Evolutionary conservation across 2,797 vertebrate genomes (phyloP).

Genomic region (Artibeus jamaicensis): DNA sequence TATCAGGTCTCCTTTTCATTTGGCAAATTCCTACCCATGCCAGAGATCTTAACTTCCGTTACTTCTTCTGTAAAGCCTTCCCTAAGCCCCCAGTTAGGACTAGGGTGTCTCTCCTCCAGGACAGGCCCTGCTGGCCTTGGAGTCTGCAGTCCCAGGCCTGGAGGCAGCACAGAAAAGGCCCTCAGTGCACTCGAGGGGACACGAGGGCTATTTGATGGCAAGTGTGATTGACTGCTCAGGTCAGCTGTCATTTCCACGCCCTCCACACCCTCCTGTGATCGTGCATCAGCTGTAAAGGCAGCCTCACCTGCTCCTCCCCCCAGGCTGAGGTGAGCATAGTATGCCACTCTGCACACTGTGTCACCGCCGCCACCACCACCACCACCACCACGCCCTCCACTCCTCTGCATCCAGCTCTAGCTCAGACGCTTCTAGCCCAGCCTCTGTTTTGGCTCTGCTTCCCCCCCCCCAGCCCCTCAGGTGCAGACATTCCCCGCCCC

Average conservation of each 20-base stretch:
- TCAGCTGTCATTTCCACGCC: neutral
- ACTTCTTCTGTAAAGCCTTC: neutral
- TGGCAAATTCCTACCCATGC: neutral
- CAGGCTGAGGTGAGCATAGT: neutral
- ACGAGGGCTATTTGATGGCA: neutral
- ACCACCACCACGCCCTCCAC: no score
- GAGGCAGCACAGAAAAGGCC: neutral
- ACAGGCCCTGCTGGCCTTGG: neutral
- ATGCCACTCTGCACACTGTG: neutral
- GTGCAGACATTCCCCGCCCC: neutral
- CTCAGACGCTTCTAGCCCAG: neutral
- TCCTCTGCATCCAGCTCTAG: neutral
- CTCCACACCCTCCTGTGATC: neutral
- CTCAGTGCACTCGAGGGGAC: no score
- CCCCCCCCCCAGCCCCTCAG: neutral
- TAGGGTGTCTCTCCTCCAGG: neutral
- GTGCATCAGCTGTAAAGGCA: neutral
- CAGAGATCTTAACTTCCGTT: neutral
- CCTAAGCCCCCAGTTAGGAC: neutral
- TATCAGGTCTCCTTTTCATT: neutral
- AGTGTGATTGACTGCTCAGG: no score
- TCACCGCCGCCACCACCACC: rapidly evolving
- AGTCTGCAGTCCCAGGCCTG: neutral
- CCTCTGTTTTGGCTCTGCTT: neutral
- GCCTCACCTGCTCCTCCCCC: neutral